phyloP scores from a whole-genome alignment of 2,888 invertebrate species.

The Scaptomyza reducta region DNA sequence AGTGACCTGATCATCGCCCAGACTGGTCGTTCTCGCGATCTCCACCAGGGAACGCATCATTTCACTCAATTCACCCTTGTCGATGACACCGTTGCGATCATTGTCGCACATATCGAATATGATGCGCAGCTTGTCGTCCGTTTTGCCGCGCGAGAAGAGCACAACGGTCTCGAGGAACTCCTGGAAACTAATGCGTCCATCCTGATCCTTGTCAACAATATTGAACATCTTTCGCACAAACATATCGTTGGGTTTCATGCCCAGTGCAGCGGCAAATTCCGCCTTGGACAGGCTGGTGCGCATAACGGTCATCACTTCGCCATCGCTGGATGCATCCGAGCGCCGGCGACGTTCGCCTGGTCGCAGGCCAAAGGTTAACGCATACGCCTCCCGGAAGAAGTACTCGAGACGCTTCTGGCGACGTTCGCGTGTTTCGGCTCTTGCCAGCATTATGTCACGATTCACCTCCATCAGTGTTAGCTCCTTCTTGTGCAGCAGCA shows the following conservation, averaged over 20 bases:
- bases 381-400: constrained; percentile 98
- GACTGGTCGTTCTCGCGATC: constrained; percentile 95
- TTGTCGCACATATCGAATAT: constrained; percentile 99
- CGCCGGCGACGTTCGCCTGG: constrained; percentile 93
- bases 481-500: constrained; percentile 92
- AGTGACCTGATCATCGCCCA: constrained; percentile 95
- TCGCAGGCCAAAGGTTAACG: constrained; percentile 93
- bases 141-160: constrained; percentile 95
- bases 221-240: constrained; percentile 99
- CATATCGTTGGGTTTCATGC: constrained; percentile 97
- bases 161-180: constrained; percentile 98
- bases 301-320: constrained; percentile 96
- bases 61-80: constrained; percentile 95
- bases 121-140: constrained; percentile 95
- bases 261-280: constrained; percentile 97
- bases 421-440: constrained; percentile 96
- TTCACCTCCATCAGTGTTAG: constrained; percentile 89
- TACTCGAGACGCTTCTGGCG: constrained; percentile 96
- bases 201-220: constrained; percentile 96
- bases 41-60: constrained; percentile 97
- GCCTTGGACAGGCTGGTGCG: constrained; percentile 94
- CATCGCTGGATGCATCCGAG: constrained; percentile 89
- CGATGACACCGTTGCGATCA: constrained; percentile 96
- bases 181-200: constrained; percentile 97
- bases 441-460: constrained; percentile 93